Evolutionary conservation across 1,140 invertebrate species (phyloP), one percentile per base, ranked within the genome.

Genomic region (Lordiphosa collinella): DNA sequence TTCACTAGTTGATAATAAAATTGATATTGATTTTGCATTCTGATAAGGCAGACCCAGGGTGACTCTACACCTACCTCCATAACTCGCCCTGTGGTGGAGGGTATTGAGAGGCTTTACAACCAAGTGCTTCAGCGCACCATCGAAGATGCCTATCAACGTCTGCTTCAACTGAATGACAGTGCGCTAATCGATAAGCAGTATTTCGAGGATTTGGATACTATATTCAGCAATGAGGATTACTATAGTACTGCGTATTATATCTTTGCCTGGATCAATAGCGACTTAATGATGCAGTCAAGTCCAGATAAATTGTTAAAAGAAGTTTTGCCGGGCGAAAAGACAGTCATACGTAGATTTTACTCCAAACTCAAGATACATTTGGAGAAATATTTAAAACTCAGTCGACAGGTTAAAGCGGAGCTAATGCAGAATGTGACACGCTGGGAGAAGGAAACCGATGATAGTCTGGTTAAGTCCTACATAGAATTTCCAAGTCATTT

Each of bases 161-260:
- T 75, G 9, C 29, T 38, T 0, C 53, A 56, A 1, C 11, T 66
- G 3, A 80, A 70, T 0, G 66, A 58, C 18, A 76, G 48, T 18
- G 52, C 57, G 8, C 36, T 34, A 14, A 76, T 80, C 34, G 76
- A 80, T 14, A 47, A 29, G 12, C 57, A 80, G 31, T 80, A 68
- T n/a, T 80, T 80, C 14, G 47, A 40, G 5, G 53, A 82, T 4
- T 52, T 82, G 10, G 78, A 80, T 37, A 36, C 40, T 4, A 43
- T 32, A 7, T 25, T 32, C 9, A 44, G 37, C 4, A 60, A 49
- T n/a, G 57, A 63, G 16, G 62, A 56, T 12, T 80, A 82, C 22
- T 76, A 76, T n/a, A 63, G 66, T 55, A 67, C 38, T 3, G 71
- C 71, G 0, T 71, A 76, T 44, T 82, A 71, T 3, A 57, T 80